Percentiles rank a stretch among this genome's conserved stretches.
Evolutionary conservation across 2,113 vertebrate species (phyloP).

Genomic region (Myrmophylax atrothorax): DNA sequence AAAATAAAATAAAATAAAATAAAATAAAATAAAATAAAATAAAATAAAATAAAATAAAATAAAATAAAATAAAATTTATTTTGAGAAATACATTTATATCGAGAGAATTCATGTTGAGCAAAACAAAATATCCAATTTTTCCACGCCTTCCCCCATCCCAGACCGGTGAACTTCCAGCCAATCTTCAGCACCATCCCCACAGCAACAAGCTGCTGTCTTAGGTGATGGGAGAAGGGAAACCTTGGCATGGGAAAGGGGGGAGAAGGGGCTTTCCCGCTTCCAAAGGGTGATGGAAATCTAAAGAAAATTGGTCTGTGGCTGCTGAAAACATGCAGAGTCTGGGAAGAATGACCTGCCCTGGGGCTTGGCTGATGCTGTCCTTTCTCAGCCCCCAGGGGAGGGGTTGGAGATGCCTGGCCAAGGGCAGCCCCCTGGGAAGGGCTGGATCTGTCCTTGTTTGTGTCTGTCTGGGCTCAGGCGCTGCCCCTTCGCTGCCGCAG

Average conservation of each 20-base stretch:
- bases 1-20: too few relatives aligned
- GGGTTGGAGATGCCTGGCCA: neutral
- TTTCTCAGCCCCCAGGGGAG: neutral
- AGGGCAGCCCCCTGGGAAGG: neutral
- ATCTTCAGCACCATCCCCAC: neutral
- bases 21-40: too few relatives aligned
- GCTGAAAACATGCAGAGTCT: accelerated
- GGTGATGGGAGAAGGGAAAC: neutral
- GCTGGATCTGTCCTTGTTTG: neutral
- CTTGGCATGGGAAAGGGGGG: neutral
- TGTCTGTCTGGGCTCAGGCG: neutral
- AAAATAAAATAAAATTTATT: too few relatives aligned
- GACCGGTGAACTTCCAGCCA: neutral
- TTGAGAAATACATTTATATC: too few relatives aligned
- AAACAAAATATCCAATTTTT: neutral
- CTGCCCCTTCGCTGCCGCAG: neutral
- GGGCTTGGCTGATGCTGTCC: neutral
- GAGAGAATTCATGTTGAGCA: neutral
- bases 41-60: too few relatives aligned
- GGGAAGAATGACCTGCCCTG: neutral
- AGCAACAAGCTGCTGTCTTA: neutral
- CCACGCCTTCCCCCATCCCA: neutral
- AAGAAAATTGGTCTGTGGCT: neutral
- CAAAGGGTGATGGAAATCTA: neutral
- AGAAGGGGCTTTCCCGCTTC: neutral